A percentile compares a stretch with the other conserved stretches of the same genome.
phyloP scores from a whole-genome alignment of 2,797 vertebrate genomes.

The Kryptolebias ocellatus region DNA sequence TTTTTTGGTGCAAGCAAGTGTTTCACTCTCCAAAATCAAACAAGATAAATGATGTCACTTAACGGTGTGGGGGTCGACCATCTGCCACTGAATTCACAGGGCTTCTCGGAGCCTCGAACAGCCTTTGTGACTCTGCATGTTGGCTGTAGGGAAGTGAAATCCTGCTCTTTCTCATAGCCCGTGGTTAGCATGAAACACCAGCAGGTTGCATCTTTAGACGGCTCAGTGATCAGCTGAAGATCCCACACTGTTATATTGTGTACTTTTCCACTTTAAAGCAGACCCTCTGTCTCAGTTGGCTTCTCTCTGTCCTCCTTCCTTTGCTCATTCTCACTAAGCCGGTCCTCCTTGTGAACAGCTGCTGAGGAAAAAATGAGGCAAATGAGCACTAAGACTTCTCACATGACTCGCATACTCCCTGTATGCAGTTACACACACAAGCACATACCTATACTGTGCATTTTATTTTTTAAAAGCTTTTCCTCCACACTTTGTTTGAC shows the following conservation, averaged over 20 bases:
- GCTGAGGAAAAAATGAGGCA: constrained; percentile 42
- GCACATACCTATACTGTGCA: constrained; percentile 33
- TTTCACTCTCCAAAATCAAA: constrained; percentile 14
- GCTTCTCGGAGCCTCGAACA: background rate
- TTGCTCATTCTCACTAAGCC: background rate
- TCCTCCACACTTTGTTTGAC: constrained; percentile 9
- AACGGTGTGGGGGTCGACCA: constrained; percentile 36
- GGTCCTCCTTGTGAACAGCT: constrained; percentile 34
- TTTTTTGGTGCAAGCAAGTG: constrained; percentile 22
- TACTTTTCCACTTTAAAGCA: constrained; percentile 1
- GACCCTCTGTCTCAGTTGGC: background rate
- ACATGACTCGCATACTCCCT: constrained; percentile 57
- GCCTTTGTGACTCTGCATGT: constrained; percentile 19
- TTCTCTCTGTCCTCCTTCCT: background rate
- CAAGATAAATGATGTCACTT: constrained; percentile 46
- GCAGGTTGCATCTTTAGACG: constrained; percentile 34
- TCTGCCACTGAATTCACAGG: constrained; percentile 38
- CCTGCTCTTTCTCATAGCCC: constrained; percentile 37
- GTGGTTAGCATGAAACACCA: constrained; percentile 23
- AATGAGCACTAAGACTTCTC: constrained; percentile 64
- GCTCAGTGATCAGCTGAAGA: constrained; percentile 30
- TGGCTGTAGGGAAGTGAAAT: constrained; percentile 35
- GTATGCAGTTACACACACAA: constrained; percentile 7
- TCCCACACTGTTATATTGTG: constrained; percentile 14
- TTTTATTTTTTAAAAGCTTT: constrained; percentile 31